Conservation (phyloP, 37 sponge, comb jelly and placozoan species). For the Agelas oroides region DNA sequence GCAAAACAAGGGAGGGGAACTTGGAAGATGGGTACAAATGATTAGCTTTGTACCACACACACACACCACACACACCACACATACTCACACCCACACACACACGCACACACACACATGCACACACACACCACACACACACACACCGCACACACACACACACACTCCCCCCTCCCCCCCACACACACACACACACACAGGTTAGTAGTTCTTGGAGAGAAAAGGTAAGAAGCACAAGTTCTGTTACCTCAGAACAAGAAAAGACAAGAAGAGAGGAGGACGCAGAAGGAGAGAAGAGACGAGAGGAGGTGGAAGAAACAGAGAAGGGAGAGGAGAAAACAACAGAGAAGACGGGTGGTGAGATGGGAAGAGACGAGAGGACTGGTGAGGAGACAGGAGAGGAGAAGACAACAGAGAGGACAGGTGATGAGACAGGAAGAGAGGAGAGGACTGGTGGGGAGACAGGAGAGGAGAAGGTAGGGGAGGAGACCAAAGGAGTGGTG, state of each 20-base stretch:
- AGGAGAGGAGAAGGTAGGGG: background rate
- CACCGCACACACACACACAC: no score
- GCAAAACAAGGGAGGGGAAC: no score
- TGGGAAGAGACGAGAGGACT: background rate
- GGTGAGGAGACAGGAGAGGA: background rate
- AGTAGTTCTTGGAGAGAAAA: slow-evolving; percentile 34
- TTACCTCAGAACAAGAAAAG: background rate
- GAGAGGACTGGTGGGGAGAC: background rate
- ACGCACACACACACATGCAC: no score
- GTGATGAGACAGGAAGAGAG: background rate
- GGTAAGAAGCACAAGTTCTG: background rate
- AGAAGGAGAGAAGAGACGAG: background rate
- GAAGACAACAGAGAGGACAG: slow-evolving; percentile 1
- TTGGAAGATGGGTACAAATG: no score
- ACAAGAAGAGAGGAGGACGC: background rate
- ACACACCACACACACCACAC: no score
- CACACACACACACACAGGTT: slow-evolving; percentile 6
- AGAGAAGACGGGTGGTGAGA: background rate
- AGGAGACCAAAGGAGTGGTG: background rate
- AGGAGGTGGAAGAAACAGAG: background rate
- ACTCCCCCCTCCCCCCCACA: no score
- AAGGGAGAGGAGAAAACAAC: background rate
- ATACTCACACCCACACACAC: no score
- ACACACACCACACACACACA: no score
- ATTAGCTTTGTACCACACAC: no score